A percentile compares a stretch with the other conserved stretches of the same genome.
phyloP scores from a whole-genome alignment of 2,113 vertebrate species.

The Laticauda laticaudata region DNA sequence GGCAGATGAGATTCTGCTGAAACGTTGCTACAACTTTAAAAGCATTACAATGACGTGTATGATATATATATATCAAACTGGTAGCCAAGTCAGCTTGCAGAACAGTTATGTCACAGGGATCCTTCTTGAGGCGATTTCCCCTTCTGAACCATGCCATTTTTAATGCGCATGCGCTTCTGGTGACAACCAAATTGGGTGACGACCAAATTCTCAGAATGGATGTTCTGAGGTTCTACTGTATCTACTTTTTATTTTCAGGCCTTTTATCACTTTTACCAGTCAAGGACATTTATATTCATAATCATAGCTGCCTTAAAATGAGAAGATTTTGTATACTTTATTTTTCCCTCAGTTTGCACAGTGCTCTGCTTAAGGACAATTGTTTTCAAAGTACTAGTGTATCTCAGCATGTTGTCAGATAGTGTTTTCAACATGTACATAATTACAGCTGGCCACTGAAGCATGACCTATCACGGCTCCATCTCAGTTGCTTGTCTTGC shows the following conservation, averaged over 20 bases:
- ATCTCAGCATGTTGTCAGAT: conserved; percentile 27
- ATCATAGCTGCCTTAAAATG: conserved; percentile 1
- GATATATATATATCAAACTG: too few species aligned
- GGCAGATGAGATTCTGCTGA: too few species aligned
- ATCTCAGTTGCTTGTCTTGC: conserved; percentile 22
- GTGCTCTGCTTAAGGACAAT: conserved; percentile 15
- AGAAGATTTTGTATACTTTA: conserved; percentile 11
- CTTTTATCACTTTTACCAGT: neutral
- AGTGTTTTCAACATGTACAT: conserved; percentile 27
- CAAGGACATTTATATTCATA: conserved; percentile 1
- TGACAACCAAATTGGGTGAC: too few species aligned
- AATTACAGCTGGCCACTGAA: conserved; percentile 29
- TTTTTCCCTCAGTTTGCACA: conserved; percentile 14
- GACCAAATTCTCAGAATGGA: too few species aligned
- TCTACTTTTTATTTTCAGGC: neutral
- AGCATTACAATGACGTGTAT: too few species aligned
- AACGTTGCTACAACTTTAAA: too few species aligned
- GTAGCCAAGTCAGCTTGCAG: neutral
- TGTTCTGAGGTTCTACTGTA: too few species aligned
- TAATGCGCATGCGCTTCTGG: too few species aligned
- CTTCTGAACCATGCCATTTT: too few species aligned
- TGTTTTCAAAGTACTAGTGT: conserved; percentile 16
- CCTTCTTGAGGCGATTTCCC: neutral
- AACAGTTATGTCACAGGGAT: neutral
- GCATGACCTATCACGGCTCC: conserved; percentile 21